phyloP scores from a whole-genome alignment of 2,888 invertebrate genomes.

The Dorcus hopei region DNA sequence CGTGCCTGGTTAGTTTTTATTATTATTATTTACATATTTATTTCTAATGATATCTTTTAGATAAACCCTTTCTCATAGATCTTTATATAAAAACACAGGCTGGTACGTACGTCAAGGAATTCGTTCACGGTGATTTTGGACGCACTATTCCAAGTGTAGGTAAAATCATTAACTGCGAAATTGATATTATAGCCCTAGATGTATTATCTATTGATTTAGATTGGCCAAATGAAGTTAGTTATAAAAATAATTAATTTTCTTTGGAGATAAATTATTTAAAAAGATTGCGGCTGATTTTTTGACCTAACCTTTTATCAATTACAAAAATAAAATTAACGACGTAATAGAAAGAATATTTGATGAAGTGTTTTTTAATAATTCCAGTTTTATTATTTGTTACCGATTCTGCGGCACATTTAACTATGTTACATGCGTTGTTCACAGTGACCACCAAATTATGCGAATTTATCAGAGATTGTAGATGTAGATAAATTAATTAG shows the following conservation, averaged over 20 bases:
- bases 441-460: too few species aligned
- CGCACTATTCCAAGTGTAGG: constrained; percentile 77
- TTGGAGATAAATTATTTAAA: neutral
- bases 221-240: constrained; percentile 60
- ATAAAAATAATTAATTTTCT: constrained; percentile 1
- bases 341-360: too few species aligned
- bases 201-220: constrained; percentile 73
- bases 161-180: constrained; percentile 62
- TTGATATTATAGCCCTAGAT: constrained; percentile 91
- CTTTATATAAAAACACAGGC: constrained; percentile 78
- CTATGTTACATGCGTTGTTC: too few species aligned
- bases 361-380: too few species aligned
- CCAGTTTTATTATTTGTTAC: too few species aligned
- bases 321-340: too few species aligned
- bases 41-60: constrained; percentile 36
- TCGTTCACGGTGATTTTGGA: constrained; percentile 94
- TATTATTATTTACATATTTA: constrained; percentile 1
- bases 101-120: constrained; percentile 96
- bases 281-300: neutral
- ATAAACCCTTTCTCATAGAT: constrained; percentile 56
- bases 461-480: too few species aligned
- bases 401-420: too few species aligned
- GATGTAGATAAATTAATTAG: too few species aligned
- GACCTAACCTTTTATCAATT: too few species aligned
- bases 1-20: constrained; percentile 46